Evolutionary conservation across 2,888 invertebrate genomes (phyloP).

Genomic region (Sphaeridia pumilis): DNA sequence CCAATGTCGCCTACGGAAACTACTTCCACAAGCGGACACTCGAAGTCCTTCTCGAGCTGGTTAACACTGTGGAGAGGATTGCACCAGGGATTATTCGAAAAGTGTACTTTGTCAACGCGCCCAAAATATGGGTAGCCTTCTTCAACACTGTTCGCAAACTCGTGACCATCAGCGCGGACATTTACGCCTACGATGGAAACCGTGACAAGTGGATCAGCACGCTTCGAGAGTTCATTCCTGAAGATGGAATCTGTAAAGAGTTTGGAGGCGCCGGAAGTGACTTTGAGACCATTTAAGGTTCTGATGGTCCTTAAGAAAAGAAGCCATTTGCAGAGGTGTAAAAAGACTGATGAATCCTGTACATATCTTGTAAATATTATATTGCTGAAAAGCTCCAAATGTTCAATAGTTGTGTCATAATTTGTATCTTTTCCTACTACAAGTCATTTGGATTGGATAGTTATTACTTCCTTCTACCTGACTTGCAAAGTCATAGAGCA

Average conservation of each 20-base stretch:
- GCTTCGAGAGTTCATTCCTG: slow-evolving; percentile 9
- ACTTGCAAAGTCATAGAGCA: no score
- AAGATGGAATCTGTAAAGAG: slow-evolving; percentile 6
- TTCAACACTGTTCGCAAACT: slow-evolving; percentile 6
- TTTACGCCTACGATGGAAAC: slow-evolving; percentile 4
- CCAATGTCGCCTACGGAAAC: slow-evolving; percentile 13
- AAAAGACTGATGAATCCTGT: background rate
- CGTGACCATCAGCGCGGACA: slow-evolving; percentile 1
- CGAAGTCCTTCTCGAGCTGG: slow-evolving; percentile 6
- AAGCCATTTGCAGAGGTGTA: background rate
- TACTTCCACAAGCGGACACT: slow-evolving; percentile 14
- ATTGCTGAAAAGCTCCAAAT: background rate
- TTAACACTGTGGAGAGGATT: slow-evolving; percentile 3
- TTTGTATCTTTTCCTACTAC: no score
- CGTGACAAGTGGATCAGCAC: slow-evolving; percentile 4
- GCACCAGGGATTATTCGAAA: slow-evolving; percentile 6
- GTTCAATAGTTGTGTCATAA: no score
- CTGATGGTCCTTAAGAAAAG: no score
- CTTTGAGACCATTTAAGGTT: background rate
- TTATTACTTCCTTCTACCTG: no score
- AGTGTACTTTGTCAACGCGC: slow-evolving; percentile 12
- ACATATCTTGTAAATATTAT: background rate
- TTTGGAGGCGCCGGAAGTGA: slow-evolving; percentile 9
- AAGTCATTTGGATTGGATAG: no score
- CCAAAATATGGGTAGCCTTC: slow-evolving; percentile 7